Base-by-base conservation (phyloP, 2,888 invertebrate genomes). In the Merodon equestris region DNA sequence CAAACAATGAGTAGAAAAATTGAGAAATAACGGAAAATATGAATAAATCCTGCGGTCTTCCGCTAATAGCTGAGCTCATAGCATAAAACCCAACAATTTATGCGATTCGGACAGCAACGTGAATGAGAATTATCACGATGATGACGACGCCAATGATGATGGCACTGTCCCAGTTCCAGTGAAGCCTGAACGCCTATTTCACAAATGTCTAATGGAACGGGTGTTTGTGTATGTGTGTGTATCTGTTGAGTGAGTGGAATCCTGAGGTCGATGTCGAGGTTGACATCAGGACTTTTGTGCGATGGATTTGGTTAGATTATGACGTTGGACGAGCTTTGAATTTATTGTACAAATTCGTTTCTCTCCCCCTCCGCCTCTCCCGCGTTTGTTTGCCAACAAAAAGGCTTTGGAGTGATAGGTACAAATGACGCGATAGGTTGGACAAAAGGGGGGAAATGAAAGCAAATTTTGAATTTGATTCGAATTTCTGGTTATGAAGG, bases 291-390 rank as follows among this genome's bases (percentile, higher is more conserved):
- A 79, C 60, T 79, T 74, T 63, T 60, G 68, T 53, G 47, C 68
- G 68, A 79, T 79, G 74, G 74, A 79, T 79, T 79, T 47, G 79
- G 64, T 64, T 64, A 74, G 79, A 79, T 79, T 74, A 79, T 74
- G 68, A 73, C 70, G 74, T 74, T 27, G 63, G 27, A 74, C 79
- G 79, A 60, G 64, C 45, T 68, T 64, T 60, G 79, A 70, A 74
- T 70, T 56, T 51, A 27, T 27, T 27, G 7, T 27, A 66, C 42
- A 67, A 77, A 68, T 68, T 56, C 58, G 44, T 58, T 40, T 40
- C 40, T 40, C 10, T 40, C 10, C n/a, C n/a, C n/a, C 10, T n/a
- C 9, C 5, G 0, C 1, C 15, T 17, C 19, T n/a, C 63, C 40
- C 44, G 12, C 60, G 9, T 57, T 44, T 19, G 60, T 13, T 44